Conservation (phyloP, 2,113 vertebrate species). For the Chelonoidis abingdonii region DNA sequence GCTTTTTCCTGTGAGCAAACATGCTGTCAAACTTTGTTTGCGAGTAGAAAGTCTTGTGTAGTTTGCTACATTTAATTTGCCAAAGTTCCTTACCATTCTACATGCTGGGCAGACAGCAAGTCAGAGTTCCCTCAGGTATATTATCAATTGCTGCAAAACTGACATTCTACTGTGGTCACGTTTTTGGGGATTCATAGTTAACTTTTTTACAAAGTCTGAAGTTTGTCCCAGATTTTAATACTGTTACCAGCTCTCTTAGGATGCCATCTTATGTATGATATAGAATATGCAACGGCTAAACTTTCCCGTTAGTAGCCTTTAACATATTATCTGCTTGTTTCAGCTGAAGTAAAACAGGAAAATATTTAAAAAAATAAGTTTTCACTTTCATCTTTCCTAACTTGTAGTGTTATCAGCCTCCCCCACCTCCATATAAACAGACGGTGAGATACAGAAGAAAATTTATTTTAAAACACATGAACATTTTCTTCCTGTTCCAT, state of each 20-base stretch:
- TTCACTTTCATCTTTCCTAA: conserved; percentile 41
- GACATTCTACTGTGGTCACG: not conserved
- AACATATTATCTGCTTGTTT: conserved; percentile 50
- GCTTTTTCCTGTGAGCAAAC: conserved; percentile 54
- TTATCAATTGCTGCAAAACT: conserved; percentile 45
- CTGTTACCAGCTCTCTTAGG: not conserved
- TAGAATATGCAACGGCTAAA: not conserved
- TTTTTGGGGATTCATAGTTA: not conserved
- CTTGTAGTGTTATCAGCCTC: conserved; percentile 46
- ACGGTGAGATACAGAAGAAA: conserved; percentile 46
- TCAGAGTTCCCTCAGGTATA: not conserved
- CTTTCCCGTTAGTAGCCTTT: not conserved
- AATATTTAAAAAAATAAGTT: conserved; percentile 53
- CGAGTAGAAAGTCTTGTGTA: conserved; percentile 19
- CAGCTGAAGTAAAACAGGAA: conserved; percentile 53
- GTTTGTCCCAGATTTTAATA: not conserved
- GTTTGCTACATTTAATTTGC: conserved; percentile 21
- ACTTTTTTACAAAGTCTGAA: not conserved
- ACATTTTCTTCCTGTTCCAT: conserved; percentile 42
- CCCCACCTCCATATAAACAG: conserved; percentile 14
- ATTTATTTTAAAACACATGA: not conserved
- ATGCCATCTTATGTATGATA: not conserved
- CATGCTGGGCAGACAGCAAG: not conserved
- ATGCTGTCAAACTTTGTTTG: conserved; percentile 44
- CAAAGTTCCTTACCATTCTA: not conserved